Evolutionary conservation across 2,113 vertebrate genomes (phyloP), one percentile per base, ranked within the genome.

Genomic region (Oenanthe melanoleuca): DNA sequence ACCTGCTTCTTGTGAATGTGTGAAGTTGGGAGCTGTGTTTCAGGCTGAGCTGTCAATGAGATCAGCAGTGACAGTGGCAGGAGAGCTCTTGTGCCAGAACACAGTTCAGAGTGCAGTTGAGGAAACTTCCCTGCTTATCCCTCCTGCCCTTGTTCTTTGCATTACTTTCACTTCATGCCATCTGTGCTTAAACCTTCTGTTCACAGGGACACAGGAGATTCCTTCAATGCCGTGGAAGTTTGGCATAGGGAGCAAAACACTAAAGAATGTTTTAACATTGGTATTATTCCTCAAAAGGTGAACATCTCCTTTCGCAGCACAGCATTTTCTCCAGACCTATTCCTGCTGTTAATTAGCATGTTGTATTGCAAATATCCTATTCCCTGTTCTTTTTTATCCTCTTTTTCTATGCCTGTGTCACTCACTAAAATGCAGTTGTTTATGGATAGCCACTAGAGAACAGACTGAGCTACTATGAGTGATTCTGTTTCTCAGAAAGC

Each of bases 251-350:
- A 86, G 33, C 9, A 29, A 45, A 77, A 10, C 8, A 5, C 21
- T 33, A 10, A 52, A 17, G 13, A 34, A 15, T 3, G 4, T 45
- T 20, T 63, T 80, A 56, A 33, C 9, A 2, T 29, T 80, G 60
- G 26, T 2, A 0, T 65, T 42, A 22, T 12, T 60, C 11, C 33
- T 78, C 0, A 0, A 8, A 4, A 63, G 38, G 44, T 66, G 77
- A 66, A 33, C 19, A 4, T 53, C 77, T 61, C 11, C 14, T 71
- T 2, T 50, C 16, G 12, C 28, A 38, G 19, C 31, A 8, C 17
- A 28, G 23, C 25, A 12, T 75, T 93, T 83, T 90, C 25, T 82
- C 42, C 52, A 63, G 26, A 34, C 23, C 9, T 63, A 0, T 59
- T 70, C 17, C n/a, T 63, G 23, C 47, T 80, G 25, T 61, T 93